Conservation (phyloP, 1,140 invertebrate species). For the Habropoda laboriosa region DNA sequence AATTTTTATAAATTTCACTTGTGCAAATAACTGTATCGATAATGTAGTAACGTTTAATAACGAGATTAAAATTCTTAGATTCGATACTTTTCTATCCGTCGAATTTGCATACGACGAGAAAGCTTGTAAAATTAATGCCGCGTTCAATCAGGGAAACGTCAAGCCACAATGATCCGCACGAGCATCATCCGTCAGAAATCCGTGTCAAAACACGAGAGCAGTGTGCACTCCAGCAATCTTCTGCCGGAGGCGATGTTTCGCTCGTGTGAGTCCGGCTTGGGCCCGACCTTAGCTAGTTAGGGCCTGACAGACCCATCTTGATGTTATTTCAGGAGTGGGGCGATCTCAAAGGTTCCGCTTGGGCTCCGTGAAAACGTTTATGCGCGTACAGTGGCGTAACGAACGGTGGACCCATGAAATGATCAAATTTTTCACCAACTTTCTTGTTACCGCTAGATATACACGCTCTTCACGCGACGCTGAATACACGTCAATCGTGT, state of each 20-base stretch:
- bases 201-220: constrained; percentile 79
- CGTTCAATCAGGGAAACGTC: constrained; percentile 64
- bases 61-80: not conserved
- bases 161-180: constrained; percentile 54
- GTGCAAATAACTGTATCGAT: not conserved
- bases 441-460: not conserved
- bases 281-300: constrained; percentile 76
- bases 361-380: constrained; percentile 77
- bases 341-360: constrained; percentile 72
- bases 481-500: too few relatives aligned
- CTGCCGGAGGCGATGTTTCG: constrained; percentile 56
- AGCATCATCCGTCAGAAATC: constrained; percentile 66
- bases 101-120: not conserved
- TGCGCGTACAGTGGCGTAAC: constrained; percentile 74
- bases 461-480: not conserved
- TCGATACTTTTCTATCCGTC: not conserved
- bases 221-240: constrained; percentile 58
- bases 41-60: not conserved
- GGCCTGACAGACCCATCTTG: constrained; percentile 78
- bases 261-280: constrained; percentile 67
- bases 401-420: constrained; percentile 42
- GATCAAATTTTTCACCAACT: not conserved
- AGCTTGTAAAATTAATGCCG: constrained; percentile 57
- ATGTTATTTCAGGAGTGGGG: constrained; percentile 70
- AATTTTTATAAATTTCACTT: too few relatives aligned